Base-by-base conservation (phyloP, 1,140 invertebrate species). In the Phortica variegata region DNA sequence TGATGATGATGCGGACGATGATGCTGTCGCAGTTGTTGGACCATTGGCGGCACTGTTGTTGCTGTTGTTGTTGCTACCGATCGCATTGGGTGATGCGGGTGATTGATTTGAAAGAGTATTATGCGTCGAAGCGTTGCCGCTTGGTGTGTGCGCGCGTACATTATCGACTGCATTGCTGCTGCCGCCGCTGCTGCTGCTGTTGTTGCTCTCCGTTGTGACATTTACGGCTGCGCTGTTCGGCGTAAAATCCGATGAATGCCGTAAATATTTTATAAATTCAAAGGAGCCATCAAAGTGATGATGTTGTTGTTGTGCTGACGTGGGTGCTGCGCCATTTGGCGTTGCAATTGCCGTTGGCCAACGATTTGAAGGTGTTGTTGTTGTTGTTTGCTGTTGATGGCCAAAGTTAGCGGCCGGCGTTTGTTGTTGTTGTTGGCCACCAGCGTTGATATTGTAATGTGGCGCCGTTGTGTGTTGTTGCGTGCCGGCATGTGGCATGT, bases 231-330 rank as follows among this genome's bases (percentile, higher is more conserved):
- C 23, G 23, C 12, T 34, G 15, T 34, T 52, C 12, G 61, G 61
- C 32, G 65, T 60, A 17, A 72, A 74, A 17, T 74, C 71, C 17
- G 65, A 59, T 5, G 71, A 74, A 45, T 74, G 71, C 1, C 71
- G 71, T 40, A 74, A 58, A 61, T 74, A 74, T 54, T 74, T 74
- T 29, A 74, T 63, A 46, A 74, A 74, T 59, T 74, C 71, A 43
- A 74, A 74, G 57, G 71, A 74, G 56, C 71, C 71, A 57, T 74
- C 71, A 21, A 74, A 74, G 31, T 74, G 71, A 26, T 74, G n/a
- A n/a, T n/a, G n/a, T n/a, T n/a, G n/a, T n/a, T n/a, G n/a, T n/a
- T n/a, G n/a, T n/a, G n/a, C n/a, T n/a, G n/a, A n/a, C n/a, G n/a
- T n/a, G n/a, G n/a, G 71, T 20, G 69, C 60, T 33, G 51, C 49